Evolutionary conservation across 2,797 vertebrate species (phyloP).

Genomic region (Danio aesculapii): DNA sequence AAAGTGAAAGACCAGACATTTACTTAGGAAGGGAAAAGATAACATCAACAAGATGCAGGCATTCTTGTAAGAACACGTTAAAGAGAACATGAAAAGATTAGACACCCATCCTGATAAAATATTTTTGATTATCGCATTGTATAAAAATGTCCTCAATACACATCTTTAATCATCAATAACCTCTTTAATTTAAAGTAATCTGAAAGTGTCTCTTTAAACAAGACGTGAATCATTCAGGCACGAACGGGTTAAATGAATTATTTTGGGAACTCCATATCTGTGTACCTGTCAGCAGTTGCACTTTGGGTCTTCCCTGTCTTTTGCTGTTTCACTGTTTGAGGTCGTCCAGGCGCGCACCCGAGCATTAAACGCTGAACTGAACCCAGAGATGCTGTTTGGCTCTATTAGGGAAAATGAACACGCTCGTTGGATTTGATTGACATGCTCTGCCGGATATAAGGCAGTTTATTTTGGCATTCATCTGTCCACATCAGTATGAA

Average conservation of each 20-base stretch:
- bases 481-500: slow-evolving; percentile 29
- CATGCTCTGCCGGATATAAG: slow-evolving; percentile 12
- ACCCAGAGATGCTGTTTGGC: not conserved
- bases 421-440: slow-evolving; percentile 41
- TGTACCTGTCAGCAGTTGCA: not conserved
- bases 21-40: too few species aligned
- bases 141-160: too few species aligned
- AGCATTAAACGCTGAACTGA: not conserved
- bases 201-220: not conserved
- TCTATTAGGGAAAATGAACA: not conserved
- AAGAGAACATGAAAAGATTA: too few species aligned
- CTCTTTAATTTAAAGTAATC: too few species aligned
- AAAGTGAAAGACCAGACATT: too few species aligned
- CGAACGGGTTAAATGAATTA: not conserved
- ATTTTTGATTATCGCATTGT: too few species aligned
- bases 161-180: too few species aligned
- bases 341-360: not conserved
- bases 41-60: too few species aligned
- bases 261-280: not conserved
- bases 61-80: too few species aligned
- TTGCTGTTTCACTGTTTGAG: slow-evolving; percentile 16
- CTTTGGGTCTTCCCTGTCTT: not conserved
- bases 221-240: not conserved
- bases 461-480: slow-evolving; percentile 44
- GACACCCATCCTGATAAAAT: too few species aligned